These are phyloP conservation scores for Uloborus diversus DNA, from an alignment of 1,140 invertebrate species.

Conservation along the genomic window DNA sequence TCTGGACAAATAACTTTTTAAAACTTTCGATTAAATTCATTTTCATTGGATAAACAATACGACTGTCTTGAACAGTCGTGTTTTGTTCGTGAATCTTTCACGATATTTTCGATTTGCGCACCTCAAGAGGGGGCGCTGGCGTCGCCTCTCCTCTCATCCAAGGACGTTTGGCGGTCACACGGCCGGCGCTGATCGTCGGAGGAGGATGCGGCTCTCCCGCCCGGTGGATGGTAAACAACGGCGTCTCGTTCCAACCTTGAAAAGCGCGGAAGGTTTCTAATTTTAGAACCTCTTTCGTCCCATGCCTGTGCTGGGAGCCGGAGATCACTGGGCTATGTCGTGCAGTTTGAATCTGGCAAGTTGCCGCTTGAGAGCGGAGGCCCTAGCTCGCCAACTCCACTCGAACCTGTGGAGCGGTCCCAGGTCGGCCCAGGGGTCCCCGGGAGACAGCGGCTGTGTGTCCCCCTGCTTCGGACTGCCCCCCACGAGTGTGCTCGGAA, in stretches of 20 bases:
- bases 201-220: too few species aligned
- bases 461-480: constrained; percentile 40
- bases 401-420: constrained; percentile 76
- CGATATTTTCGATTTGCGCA: too few species aligned
- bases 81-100: too few species aligned
- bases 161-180: constrained; percentile 53
- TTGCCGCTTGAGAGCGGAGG: constrained; percentile 79
- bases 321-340: constrained; percentile 35
- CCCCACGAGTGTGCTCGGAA: neutral
- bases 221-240: constrained; percentile 6
- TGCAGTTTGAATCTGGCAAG: constrained; percentile 64
- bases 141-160: neutral
- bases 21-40: too few species aligned
- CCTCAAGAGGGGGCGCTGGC: constrained; percentile 25
- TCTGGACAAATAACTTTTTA: too few species aligned
- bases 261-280: neutral
- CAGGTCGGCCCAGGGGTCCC: constrained; percentile 30
- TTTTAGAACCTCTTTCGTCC: neutral
- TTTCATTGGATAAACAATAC: too few species aligned
- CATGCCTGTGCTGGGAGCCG: constrained; percentile 36
- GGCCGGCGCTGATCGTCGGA: neutral
- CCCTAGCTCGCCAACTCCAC: constrained; percentile 79
- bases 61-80: too few species aligned
- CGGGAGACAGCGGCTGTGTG: constrained; percentile 21
- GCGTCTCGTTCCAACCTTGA: constrained; percentile 17